Base-by-base conservation (phyloP, 1,140 invertebrate genomes). In the Popillia japonica region DNA sequence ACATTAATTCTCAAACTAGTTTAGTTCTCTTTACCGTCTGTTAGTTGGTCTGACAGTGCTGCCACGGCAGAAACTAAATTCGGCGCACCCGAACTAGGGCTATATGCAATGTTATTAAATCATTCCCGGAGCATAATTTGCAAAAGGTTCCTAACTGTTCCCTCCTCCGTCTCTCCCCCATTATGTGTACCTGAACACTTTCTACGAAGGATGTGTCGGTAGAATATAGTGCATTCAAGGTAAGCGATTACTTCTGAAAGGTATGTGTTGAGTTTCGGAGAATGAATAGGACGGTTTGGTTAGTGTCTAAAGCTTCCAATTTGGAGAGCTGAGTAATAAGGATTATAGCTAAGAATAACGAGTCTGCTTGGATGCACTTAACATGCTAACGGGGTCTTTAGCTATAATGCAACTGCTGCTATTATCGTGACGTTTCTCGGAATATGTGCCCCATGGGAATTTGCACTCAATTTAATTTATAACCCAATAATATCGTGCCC, bases 301-400 rank as follows among this genome's bases (percentile, higher is more conserved):
- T 68, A 27, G 61, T 68, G 61, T 68, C 22, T 68, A 68, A 68
- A 68, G 61, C 61, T 68, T 68, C 61, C 61, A 68, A 68, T 68
- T 68, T 68, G 61, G 61, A 68, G 61, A 68, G 61, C 61, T 68
- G 20, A 68, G 61, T 68, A 68, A 68, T 68, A 68, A 68, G 61
- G 61, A 27, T 68, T 68, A 68, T 68, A 68, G 61, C 61, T 68
- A 68, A 68, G 61, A 68, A 68, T 68, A 68, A 34, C 61, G 61
- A 14, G 61, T 68, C 61, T 34, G 22, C 61, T 34, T 14, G 20
- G 22, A 10, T 68, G 61, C 61, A 68, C 61, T 68, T 68, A 68
- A 27, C 22, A 68, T 68, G 61, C 61, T 68, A 68, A 68, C 61
- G 11, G 61, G 61, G 22, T 68, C 61, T 68, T 27, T 20, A 34